Conservation (phyloP, 2,797 vertebrate genomes). For the Esox masquinongy region DNA sequence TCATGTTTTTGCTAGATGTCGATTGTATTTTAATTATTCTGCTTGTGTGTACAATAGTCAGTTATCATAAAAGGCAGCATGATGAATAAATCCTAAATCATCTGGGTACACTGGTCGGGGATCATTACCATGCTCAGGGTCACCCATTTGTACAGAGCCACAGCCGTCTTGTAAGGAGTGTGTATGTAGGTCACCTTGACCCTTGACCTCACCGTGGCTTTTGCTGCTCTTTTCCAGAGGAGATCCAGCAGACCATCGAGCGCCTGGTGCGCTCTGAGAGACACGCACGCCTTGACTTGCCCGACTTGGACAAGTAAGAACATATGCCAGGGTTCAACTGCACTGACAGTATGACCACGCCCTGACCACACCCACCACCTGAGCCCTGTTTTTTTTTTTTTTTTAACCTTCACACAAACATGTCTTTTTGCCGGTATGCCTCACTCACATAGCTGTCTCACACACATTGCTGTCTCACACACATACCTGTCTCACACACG, state of each 20-base stretch:
- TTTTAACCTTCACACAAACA: too few relatives aligned
- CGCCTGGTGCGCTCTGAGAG: slow-evolving; percentile 69
- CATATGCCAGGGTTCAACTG: too few relatives aligned
- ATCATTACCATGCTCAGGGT: slow-evolving; percentile 13
- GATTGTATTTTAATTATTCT: background rate
- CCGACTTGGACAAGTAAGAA: slow-evolving; percentile 75
- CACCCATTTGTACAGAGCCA: background rate
- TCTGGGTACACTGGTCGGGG: slow-evolving; percentile 41
- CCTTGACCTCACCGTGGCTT: background rate
- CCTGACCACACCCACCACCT: too few relatives aligned
- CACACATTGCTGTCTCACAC: too few relatives aligned
- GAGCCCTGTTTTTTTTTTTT: too few relatives aligned
- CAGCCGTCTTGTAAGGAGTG: background rate
- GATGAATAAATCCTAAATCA: slow-evolving; percentile 40
- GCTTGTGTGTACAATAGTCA: background rate
- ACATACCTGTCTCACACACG: too few relatives aligned
- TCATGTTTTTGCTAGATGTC: background rate
- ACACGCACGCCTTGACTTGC: slow-evolving; percentile 74
- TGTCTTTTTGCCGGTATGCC: too few relatives aligned
- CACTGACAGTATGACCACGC: background rate
- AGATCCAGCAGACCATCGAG: slow-evolving; percentile 78
- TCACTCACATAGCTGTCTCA: too few relatives aligned
- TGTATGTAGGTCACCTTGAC: background rate
- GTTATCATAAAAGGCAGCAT: slow-evolving; percentile 17
- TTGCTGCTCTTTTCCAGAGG: slow-evolving; percentile 68